Evolutionary conservation across 2,888 invertebrate species (phyloP).

Genomic region (Poecilus cupreus): DNA sequence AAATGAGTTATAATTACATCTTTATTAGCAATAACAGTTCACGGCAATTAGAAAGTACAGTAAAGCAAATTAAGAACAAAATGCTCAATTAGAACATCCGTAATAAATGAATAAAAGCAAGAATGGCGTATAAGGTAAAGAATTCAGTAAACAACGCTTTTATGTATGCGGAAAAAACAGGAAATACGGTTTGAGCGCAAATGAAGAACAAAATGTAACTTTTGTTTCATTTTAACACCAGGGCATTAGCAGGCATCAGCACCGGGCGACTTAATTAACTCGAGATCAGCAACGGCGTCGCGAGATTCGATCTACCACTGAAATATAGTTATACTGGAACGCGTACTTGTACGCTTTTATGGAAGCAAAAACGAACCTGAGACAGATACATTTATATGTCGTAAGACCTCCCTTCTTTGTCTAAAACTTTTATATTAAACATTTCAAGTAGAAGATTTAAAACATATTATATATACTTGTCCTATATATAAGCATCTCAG

Average conservation of each 20-base stretch:
- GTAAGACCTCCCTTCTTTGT: too few relatives aligned
- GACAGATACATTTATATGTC: too few relatives aligned
- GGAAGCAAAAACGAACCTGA: too few relatives aligned
- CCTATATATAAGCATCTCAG: too few relatives aligned
- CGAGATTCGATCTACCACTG: too few relatives aligned
- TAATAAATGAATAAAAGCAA: constrained; percentile 28
- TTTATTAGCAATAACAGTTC: constrained; percentile 32
- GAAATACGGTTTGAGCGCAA: constrained; percentile 37
- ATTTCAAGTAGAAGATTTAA: too few relatives aligned
- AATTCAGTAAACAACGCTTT: constrained; percentile 19
- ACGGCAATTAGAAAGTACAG: constrained; percentile 26
- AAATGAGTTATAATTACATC: constrained; percentile 7
- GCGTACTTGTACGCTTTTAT: too few relatives aligned
- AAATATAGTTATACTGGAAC: too few relatives aligned
- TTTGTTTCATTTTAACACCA: constrained; percentile 53
- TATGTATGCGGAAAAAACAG: constrained; percentile 21
- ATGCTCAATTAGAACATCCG: constrained; percentile 33
- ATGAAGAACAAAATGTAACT: constrained; percentile 4
- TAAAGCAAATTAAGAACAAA: constrained; percentile 27
- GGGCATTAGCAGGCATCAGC: constrained; percentile 25
- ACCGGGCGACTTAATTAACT: constrained; percentile 4
- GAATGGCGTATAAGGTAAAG: neutral
- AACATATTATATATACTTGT: too few relatives aligned
- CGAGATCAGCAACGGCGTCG: neutral
- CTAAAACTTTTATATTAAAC: too few relatives aligned